phyloP scores from a whole-genome alignment of 2,113 vertebrate species.

The Corythornis vintsioides region DNA sequence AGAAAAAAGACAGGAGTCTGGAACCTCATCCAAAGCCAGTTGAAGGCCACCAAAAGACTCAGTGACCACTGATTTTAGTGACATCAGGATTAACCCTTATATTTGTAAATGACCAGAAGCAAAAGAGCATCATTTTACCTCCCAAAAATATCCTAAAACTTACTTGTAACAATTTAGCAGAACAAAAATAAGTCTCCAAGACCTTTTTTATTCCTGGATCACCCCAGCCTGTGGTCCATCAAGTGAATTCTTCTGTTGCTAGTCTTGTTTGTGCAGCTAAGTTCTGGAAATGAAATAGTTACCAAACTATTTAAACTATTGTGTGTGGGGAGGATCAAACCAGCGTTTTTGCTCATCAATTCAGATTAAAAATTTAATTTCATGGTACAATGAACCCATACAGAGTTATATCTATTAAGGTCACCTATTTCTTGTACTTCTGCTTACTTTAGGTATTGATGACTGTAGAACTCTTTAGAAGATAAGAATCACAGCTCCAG shows the following conservation, averaged over 20 bases:
- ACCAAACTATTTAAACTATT: conserved; percentile 64
- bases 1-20: background rate
- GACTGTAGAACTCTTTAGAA: conserved; percentile 69
- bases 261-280: background rate
- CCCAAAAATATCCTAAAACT: background rate
- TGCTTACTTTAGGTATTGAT: conserved; percentile 64
- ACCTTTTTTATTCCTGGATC: background rate
- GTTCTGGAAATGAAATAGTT: conserved; percentile 67
- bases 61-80: background rate
- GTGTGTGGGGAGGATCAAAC: conserved; percentile 59
- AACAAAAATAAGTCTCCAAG: background rate
- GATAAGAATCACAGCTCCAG: conserved; percentile 64
- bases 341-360: conserved; percentile 79
- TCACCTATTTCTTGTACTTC: conserved; percentile 69
- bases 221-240: background rate
- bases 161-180: background rate
- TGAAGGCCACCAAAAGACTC: background rate
- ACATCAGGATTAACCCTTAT: background rate
- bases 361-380: conserved; percentile 85
- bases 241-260: background rate
- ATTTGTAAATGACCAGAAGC: background rate
- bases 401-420: conserved; percentile 80
- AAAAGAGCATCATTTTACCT: background rate
- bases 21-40: background rate
- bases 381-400: conserved; percentile 78